These are phyloP conservation scores for Luehdorfia chinensis DNA, from an alignment of 1,140 invertebrate species.

Conservation along the genomic window DNA sequence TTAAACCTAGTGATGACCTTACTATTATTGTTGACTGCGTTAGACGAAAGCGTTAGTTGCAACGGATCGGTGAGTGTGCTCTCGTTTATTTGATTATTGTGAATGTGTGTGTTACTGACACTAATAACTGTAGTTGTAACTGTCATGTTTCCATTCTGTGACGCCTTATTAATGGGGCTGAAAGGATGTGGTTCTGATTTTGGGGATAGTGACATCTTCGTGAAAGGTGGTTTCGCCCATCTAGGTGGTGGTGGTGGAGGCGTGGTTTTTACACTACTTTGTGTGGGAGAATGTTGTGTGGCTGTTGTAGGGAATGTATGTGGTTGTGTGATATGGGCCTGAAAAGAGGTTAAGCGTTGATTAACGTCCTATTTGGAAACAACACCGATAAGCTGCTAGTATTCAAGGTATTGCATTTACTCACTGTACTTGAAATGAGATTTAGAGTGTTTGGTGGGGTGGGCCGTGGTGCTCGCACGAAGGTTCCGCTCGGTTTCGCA, in stretches of 20 bases:
- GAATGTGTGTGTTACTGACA: constrained; percentile 80
- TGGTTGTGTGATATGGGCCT: constrained; percentile 77
- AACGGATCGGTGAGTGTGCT: constrained; percentile 64
- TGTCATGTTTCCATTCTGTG: constrained; percentile 80
- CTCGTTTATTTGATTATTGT: constrained; percentile 71
- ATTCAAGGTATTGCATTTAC: constrained; percentile 29
- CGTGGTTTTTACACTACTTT: constrained; percentile 59
- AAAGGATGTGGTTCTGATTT: constrained; percentile 77
- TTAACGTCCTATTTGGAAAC: constrained; percentile 38
- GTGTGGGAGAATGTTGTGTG: constrained; percentile 61
- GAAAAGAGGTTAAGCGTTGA: constrained; percentile 64
- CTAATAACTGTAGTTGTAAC: constrained; percentile 90
- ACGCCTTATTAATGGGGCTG: constrained; percentile 70
- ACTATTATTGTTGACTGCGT: constrained; percentile 64
- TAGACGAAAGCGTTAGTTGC: constrained; percentile 74
- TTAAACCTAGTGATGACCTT: constrained; percentile 45
- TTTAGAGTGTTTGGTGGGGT: constrained; percentile 90
- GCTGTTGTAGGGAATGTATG: constrained; percentile 66
- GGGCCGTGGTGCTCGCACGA: constrained; percentile 82
- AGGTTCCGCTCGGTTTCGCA: constrained; percentile 56
- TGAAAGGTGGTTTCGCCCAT: constrained; percentile 80
- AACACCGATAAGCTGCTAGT: constrained; percentile 34
- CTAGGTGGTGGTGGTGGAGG: constrained; percentile 81
- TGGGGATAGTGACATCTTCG: constrained; percentile 80
- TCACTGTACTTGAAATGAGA: constrained; percentile 79